Evolutionary conservation across 2,888 invertebrate species (phyloP), one percentile per base, ranked within the genome.

Genomic region (Drosophila nigricruria): DNA sequence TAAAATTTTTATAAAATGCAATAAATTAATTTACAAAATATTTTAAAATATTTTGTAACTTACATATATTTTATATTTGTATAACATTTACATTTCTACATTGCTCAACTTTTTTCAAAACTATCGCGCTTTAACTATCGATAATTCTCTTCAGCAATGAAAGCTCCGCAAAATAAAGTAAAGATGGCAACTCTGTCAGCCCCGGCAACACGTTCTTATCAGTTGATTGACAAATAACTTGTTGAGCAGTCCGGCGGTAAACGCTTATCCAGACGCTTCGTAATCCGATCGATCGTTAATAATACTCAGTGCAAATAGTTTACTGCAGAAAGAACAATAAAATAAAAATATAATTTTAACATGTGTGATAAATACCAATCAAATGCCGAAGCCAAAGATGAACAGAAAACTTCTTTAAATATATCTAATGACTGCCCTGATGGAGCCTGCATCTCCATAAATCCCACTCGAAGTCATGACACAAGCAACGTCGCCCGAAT

Each of bases 391-490:
- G 3, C 16, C 14, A n/a, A 23, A 12, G 23, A 10, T 3, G 32
- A 40, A 16, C 23, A 27, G 18, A 3, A 12, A 32, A 32, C 20
- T 8, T 18, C 47, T 3, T 20, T 3, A n/a, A 45, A 50, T 27
- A 1, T 8, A 3, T 18, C 34, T 6, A 9, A 14, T 3, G 36
- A 36, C 1, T 3, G 3, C 6, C 0, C 3, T 1, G 73, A 73
- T 49, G 69, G 69, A 25, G 27, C 18, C 5, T 43, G 23, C 5
- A 0, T 34, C 2, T n/a, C 34, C 0, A 3, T 10, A 2, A 1
- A 1, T 0, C 0, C 0, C n/a, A 10, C 2, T 0, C n/a, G 0
- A 16, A 12, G 10, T 1, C 8, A 10, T n/a, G n/a, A n/a, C 16
- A 5, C 10, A 2, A 4, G 2, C 0, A 10, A 2, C 14, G 10